phyloP scores from a whole-genome alignment of 1,140 invertebrate species.

The Aricia agestis region DNA sequence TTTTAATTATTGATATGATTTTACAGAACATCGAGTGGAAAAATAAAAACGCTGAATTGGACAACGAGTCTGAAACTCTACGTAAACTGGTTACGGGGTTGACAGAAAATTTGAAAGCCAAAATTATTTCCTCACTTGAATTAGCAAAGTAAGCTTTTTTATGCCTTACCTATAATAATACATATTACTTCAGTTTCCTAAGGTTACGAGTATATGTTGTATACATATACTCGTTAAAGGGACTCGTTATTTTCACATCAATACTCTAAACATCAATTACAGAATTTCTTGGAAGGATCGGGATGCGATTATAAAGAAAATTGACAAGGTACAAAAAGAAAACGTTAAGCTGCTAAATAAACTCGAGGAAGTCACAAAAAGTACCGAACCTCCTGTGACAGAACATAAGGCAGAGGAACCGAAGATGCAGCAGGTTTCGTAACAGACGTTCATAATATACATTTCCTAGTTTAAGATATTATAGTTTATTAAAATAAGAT shows the following conservation, averaged over 20 bases:
- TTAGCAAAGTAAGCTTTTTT: slow-evolving; percentile 44
- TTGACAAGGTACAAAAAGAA: slow-evolving; percentile 55
- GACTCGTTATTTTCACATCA: too few relatives aligned
- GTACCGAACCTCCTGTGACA: slow-evolving; percentile 26
- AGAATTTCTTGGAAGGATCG: slow-evolving; percentile 62
- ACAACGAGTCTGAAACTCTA: slow-evolving; percentile 53
- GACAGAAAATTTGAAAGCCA: slow-evolving; percentile 55
- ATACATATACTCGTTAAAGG: too few relatives aligned
- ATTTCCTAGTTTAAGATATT: too few relatives aligned
- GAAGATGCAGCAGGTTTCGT: slow-evolving; percentile 39
- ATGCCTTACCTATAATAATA: not conserved
- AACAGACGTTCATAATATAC: not conserved
- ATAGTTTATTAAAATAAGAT: too few relatives aligned
- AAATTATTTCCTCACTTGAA: slow-evolving; percentile 49
- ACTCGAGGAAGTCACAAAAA: slow-evolving; percentile 48
- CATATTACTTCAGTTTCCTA: not conserved
- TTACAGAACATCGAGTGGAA: slow-evolving; percentile 61
- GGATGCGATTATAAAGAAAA: slow-evolving; percentile 49
- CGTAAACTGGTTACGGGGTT: slow-evolving; percentile 46
- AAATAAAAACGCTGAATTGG: slow-evolving; percentile 54
- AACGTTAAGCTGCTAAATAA: slow-evolving; percentile 49
- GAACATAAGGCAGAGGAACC: slow-evolving; percentile 19
- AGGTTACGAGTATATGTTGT: too few relatives aligned
- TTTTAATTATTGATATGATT: too few relatives aligned
- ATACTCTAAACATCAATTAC: not conserved